phyloP scores from a whole-genome alignment of 2,888 invertebrate genomes.

The Pediacus dermestoides region DNA sequence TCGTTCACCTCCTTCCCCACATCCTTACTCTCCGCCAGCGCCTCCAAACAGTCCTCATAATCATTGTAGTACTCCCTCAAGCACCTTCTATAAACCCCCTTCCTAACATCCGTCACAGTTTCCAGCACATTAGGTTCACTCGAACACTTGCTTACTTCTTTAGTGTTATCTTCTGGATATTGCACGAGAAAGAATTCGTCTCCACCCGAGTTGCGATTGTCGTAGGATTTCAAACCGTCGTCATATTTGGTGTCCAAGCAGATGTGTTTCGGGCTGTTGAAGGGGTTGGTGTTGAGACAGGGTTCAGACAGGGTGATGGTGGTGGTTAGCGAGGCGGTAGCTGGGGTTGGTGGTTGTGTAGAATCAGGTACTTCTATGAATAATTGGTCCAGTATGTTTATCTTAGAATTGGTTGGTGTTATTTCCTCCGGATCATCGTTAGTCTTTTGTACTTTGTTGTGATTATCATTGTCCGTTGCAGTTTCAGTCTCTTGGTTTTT shows the following conservation, averaged over 20 bases:
- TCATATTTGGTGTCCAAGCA: conserved; percentile 39
- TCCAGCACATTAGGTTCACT: conserved; percentile 43
- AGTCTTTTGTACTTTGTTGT: conserved; percentile 22
- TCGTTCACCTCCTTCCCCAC: conserved; percentile 43
- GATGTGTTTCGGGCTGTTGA: conserved; percentile 33
- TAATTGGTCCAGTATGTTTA: conserved; percentile 28
- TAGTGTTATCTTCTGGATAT: conserved; percentile 31
- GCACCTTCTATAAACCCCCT: conserved; percentile 37
- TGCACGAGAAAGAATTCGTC: conserved; percentile 49
- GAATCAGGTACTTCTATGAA: conserved; percentile 21
- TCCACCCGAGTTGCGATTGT: conserved; percentile 24
- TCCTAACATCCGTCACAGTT: conserved; percentile 22
- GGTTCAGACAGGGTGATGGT: conserved; percentile 32
- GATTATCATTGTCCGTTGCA: conserved; percentile 10
- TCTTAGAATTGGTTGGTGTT: conserved; percentile 42
- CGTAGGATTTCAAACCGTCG: conserved; percentile 38
- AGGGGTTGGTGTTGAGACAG: conserved; percentile 26
- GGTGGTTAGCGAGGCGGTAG: conserved; percentile 14
- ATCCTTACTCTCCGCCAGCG: conserved; percentile 39
- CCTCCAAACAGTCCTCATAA: conserved; percentile 59
- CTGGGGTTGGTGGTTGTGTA: conserved; percentile 14
- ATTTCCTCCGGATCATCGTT: conserved; percentile 19
- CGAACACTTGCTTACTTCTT: conserved; percentile 37
- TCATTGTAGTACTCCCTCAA: conserved; percentile 62
- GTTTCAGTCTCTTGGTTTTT: conserved; percentile 16